These are phyloP conservation scores for Myiothlypis chrysogaster DNA, from an alignment of 2,797 vertebrate genomes.

Conservation along the genomic window DNA sequence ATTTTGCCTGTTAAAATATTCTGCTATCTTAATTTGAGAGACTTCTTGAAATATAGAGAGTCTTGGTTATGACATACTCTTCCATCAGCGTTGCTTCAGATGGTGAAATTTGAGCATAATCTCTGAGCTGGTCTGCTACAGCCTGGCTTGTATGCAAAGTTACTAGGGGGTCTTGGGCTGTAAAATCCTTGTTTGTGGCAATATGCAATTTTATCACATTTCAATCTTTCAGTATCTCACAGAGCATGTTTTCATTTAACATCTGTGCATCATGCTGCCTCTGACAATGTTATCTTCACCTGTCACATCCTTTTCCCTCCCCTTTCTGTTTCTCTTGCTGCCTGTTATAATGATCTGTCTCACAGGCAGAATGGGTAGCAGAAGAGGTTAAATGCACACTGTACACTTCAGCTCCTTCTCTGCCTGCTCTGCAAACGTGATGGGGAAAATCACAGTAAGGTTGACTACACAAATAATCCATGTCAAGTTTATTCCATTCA, in stretches of 20 bases:
- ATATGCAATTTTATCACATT: rapidly evolving
- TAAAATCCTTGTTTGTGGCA: neutral
- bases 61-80: neutral
- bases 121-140: neutral
- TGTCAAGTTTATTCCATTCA: too few relatives aligned
- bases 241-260: neutral
- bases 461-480: neutral
- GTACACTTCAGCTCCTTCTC: neutral
- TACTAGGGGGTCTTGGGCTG: neutral
- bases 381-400: neutral
- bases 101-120: neutral
- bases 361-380: neutral
- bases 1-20: neutral
- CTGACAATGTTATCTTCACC: neutral
- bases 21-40: neutral
- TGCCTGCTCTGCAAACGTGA: neutral
- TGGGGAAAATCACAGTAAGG: rapidly evolving
- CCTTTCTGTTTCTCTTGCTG: neutral
- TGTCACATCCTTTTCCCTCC: neutral
- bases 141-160: neutral
- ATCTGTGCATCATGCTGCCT: neutral
- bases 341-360: neutral
- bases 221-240: neutral
- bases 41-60: neutral
- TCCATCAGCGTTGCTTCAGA: neutral